phyloP scores from a whole-genome alignment of 2,888 invertebrate genomes.

The Eupithecia centaureata region DNA sequence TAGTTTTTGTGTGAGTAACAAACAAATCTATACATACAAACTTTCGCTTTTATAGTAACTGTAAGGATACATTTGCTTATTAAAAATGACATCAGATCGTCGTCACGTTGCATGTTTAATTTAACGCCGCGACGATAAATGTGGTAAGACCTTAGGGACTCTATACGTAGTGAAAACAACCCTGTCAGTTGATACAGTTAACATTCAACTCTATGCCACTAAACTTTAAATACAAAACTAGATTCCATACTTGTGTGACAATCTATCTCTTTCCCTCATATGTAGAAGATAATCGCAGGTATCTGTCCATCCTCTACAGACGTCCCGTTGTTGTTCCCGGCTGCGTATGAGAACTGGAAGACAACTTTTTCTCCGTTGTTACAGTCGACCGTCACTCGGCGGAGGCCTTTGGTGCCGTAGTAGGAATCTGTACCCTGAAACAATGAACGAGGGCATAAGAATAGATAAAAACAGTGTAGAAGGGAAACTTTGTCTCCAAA shows the following conservation, averaged over 20 bases:
- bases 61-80: too few species aligned
- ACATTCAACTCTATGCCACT: constrained; percentile 6
- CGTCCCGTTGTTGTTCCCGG: constrained; percentile 94
- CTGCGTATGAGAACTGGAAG: constrained; percentile 92
- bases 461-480: too few species aligned
- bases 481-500: too few species aligned
- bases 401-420: constrained; percentile 92
- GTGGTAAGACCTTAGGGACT: too few species aligned
- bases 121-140: too few species aligned
- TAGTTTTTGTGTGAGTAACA: too few species aligned
- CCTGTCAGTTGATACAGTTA: neutral
- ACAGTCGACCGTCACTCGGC: constrained; percentile 89
- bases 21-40: too few species aligned
- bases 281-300: constrained; percentile 93
- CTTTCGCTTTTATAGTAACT: too few species aligned
- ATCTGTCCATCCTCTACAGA: constrained; percentile 95
- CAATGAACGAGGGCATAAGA: neutral
- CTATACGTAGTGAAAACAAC: neutral
- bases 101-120: too few species aligned
- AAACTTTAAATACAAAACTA: neutral
- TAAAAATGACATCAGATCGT: too few species aligned
- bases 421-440: constrained; percentile 93
- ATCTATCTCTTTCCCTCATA: constrained; percentile 58
- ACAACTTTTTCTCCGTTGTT: constrained; percentile 90
- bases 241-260: neutral